Evolutionary conservation across 2,113 vertebrate species (phyloP).

Genomic region (Trochalopteron elliotii): DNA sequence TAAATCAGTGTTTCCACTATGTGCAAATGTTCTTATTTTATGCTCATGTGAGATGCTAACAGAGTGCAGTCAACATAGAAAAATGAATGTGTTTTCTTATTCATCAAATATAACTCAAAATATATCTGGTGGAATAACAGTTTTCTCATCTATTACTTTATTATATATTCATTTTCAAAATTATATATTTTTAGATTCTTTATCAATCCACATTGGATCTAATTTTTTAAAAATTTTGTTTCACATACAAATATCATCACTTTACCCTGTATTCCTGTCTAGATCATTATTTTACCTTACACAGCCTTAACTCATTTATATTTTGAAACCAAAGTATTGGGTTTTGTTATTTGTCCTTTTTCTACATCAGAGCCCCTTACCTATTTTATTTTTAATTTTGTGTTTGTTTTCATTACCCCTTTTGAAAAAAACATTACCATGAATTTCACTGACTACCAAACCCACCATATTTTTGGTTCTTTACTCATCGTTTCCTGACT

Average conservation of each 20-base stretch:
- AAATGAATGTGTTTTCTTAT: not conserved
- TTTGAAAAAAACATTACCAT: not conserved
- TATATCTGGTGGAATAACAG: not conserved
- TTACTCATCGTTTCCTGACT: not conserved
- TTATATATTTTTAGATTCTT: not conserved
- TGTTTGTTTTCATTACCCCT: not conserved
- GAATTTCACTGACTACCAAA: not conserved
- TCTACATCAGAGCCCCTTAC: not conserved
- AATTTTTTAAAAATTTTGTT: not conserved
- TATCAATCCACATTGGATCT: not conserved
- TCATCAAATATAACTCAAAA: not conserved
- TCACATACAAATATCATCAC: not conserved
- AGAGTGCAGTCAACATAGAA: not conserved
- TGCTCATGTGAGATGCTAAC: not conserved
- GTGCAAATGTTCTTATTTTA: not conserved
- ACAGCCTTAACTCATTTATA: not conserved
- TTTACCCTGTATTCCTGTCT: not conserved
- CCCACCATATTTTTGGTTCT: not conserved
- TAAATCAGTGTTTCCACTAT: not conserved
- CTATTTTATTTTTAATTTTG: not conserved
- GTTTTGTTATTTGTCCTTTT: not conserved
- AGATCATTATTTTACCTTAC: not conserved
- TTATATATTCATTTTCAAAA: not conserved
- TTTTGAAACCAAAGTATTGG: not conserved
- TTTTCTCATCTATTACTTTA: not conserved